Evolutionary conservation across 2,113 vertebrate genomes (phyloP).

Genomic region (Chaetodon trifascialis): DNA sequence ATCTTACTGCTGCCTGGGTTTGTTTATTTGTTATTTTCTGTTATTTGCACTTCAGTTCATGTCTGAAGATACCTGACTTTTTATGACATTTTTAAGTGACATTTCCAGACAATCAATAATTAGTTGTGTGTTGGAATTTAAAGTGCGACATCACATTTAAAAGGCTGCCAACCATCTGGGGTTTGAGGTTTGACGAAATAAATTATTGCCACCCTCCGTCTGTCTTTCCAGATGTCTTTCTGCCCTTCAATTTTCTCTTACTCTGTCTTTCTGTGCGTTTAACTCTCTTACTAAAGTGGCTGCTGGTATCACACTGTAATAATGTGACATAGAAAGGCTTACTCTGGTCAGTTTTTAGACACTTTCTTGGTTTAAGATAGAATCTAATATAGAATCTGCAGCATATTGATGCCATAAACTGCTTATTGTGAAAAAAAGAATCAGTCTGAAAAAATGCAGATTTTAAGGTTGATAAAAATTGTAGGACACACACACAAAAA

Average conservation of each 20-base stretch:
- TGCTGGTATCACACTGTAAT: slow-evolving; percentile 6
- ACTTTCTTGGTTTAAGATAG: slow-evolving; percentile 1
- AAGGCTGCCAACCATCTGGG: slow-evolving; percentile 68
- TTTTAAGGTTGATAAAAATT: slow-evolving; percentile 14
- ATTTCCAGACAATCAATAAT: slow-evolving; percentile 73
- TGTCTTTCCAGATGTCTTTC: slow-evolving; percentile 72
- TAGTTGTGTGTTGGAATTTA: slow-evolving; percentile 65
- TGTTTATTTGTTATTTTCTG: no score
- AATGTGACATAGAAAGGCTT: slow-evolving; percentile 12
- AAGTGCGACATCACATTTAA: slow-evolving; percentile 66
- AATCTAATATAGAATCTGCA: neutral
- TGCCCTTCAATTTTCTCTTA: slow-evolving; percentile 66
- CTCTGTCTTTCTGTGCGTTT: slow-evolving; percentile 46
- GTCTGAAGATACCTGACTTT: slow-evolving; percentile 52
- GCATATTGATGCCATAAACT: neutral
- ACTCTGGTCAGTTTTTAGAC: neutral
- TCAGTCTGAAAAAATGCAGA: neutral
- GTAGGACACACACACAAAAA: slow-evolving; percentile 7
- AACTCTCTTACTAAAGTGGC: slow-evolving; percentile 39
- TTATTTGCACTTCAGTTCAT: slow-evolving; percentile 35
- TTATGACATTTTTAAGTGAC: slow-evolving; percentile 63
- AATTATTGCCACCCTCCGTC: slow-evolving; percentile 71
- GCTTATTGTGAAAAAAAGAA: neutral
- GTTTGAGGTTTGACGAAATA: slow-evolving; percentile 65
- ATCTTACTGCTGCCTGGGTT: neutral